Evolutionary conservation across 1,140 invertebrate genomes (phyloP).

Genomic region (Macrostomum lignano): DNA sequence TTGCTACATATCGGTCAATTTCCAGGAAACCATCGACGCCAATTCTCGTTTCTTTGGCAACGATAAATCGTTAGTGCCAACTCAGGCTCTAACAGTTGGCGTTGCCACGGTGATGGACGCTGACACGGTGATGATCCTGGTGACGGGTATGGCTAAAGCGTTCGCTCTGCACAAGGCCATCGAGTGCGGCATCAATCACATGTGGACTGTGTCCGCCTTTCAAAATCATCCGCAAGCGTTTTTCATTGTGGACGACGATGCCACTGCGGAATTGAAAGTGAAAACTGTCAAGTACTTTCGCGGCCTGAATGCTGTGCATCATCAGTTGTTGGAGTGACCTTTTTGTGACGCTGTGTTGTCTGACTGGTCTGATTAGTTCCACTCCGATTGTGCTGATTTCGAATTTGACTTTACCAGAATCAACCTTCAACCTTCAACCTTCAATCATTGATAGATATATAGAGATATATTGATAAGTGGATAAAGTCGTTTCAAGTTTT

Average conservation of each 20-base stretch:
- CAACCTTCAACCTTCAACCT: too few species aligned
- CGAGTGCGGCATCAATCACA: slow-evolving; percentile 87
- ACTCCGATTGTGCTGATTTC: too few species aligned
- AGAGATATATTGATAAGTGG: too few species aligned
- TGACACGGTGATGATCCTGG: slow-evolving; percentile 80
- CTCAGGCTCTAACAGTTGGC: slow-evolving; percentile 56
- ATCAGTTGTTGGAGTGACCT: too few species aligned
- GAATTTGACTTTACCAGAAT: too few species aligned
- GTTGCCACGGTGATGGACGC: slow-evolving; percentile 97
- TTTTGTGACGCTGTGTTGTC: too few species aligned
- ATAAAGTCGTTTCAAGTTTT: too few species aligned
- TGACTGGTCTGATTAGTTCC: too few species aligned
- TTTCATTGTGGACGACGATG: slow-evolving; percentile 88
- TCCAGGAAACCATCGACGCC: slow-evolving; percentile 75
- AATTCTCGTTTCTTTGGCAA: slow-evolving; percentile 89
- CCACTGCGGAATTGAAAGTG: slow-evolving; percentile 72
- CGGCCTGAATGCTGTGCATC: slow-evolving; percentile 29
- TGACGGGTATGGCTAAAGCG: slow-evolving; percentile 84
- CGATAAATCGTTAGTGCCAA: slow-evolving; percentile 40
- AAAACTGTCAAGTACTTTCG: slow-evolving; percentile 99
- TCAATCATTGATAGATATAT: too few species aligned
- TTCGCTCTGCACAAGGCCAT: slow-evolving; percentile 83
- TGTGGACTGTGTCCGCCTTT: slow-evolving; percentile 98
- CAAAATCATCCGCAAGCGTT: slow-evolving; percentile 62
- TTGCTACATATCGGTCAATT: too few species aligned